Percentiles rank a stretch among this genome's conserved stretches.
phyloP scores from a whole-genome alignment of 2,797 vertebrate genomes.

The Semaprochilodus insignis region DNA sequence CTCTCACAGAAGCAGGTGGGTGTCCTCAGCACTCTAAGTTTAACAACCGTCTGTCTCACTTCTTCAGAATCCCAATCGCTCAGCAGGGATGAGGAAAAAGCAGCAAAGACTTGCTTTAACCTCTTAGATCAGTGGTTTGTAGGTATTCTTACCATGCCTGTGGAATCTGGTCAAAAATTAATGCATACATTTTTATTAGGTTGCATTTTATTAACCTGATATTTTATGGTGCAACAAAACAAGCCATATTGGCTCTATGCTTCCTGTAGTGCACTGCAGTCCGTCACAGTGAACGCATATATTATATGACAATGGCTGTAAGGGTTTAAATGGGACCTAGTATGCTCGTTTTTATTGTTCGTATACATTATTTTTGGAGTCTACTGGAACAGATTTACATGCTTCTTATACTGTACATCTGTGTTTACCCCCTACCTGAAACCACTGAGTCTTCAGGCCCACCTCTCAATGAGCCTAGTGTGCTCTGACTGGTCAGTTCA shows the following conservation, averaged over 20 bases:
- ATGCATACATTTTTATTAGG: not conserved
- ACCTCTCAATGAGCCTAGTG: too few species aligned
- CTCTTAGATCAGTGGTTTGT: not conserved
- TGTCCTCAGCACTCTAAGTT: not conserved
- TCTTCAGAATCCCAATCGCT: not conserved
- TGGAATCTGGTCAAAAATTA: not conserved
- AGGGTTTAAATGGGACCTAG: not conserved
- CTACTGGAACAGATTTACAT: too few species aligned
- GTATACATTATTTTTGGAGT: too few species aligned
- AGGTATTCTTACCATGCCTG: not conserved
- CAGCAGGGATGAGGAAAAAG: not conserved
- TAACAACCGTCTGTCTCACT: slow-evolving; percentile 13
- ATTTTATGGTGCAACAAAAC: not conserved
- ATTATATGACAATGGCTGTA: not conserved
- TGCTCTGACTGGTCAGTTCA: too few species aligned
- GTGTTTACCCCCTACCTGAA: too few species aligned
- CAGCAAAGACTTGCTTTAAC: not conserved
- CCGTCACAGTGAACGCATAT: not conserved
- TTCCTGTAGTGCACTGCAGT: not conserved
- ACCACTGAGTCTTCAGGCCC: too few species aligned
- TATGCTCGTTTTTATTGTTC: too few species aligned
- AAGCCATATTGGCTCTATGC: not conserved
- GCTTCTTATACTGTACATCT: too few species aligned
- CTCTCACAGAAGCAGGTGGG: not conserved
- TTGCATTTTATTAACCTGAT: not conserved